Conservation (phyloP, 2,113 vertebrate species). For the Narcine bancroftii region DNA sequence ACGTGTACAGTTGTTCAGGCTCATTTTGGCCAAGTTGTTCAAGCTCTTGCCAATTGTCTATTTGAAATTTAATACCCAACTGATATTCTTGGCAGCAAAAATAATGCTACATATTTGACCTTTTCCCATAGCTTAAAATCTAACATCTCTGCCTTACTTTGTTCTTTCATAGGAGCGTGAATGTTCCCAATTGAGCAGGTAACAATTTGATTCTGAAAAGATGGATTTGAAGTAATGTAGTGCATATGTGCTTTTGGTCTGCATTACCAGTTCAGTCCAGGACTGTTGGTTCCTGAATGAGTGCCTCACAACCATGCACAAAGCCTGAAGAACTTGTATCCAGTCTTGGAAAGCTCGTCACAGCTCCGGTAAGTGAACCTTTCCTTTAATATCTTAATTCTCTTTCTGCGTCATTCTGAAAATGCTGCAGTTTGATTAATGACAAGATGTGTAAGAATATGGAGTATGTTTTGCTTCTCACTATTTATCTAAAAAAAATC, state of each 20-base stretch:
- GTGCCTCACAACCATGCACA: not conserved
- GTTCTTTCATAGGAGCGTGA: not conserved
- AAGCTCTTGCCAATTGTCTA: not conserved
- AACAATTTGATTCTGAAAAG: not conserved
- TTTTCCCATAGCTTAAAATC: not conserved
- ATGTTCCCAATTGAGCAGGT: not conserved
- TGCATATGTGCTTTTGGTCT: not conserved
- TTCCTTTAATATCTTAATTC: not conserved
- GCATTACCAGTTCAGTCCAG: not conserved
- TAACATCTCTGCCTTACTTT: not conserved
- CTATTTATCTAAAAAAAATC: too few relatives aligned
- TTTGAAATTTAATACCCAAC: not conserved
- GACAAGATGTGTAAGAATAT: not conserved
- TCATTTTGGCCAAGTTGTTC: not conserved
- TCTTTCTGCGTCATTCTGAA: not conserved
- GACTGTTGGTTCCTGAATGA: not conserved
- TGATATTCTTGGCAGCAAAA: not conserved
- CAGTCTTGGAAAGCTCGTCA: not conserved
- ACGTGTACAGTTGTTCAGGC: not conserved
- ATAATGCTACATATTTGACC: not conserved
- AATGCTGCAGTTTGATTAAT: not conserved
- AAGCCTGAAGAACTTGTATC: not conserved
- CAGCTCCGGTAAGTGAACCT: not conserved
- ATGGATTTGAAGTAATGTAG: conserved; percentile 13
- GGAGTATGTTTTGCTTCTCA: not conserved